Evolutionary conservation across 23 tunicate genomes (phyloP).

Genomic region (Trididemnum nubilum): DNA sequence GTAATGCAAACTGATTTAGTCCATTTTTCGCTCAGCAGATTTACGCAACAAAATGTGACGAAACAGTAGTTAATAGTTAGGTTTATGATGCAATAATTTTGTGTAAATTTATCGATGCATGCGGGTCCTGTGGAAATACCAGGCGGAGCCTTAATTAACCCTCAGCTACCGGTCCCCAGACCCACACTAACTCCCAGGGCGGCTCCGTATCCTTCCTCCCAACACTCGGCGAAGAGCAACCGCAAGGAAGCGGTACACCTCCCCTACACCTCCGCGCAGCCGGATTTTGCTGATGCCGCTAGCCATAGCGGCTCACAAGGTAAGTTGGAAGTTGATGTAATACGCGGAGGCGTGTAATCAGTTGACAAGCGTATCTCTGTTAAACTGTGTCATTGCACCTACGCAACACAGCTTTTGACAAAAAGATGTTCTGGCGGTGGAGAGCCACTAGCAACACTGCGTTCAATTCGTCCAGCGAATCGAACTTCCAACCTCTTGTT

Average conservation of each 20-base stretch:
- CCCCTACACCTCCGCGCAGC: constrained; percentile 37
- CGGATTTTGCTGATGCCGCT: constrained; percentile 36
- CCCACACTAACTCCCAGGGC: background rate
- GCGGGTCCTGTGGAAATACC: constrained; percentile 35
- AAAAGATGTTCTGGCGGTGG: background rate
- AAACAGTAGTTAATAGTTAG: no score
- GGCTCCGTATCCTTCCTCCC: constrained; percentile 29
- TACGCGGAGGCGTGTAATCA: no score
- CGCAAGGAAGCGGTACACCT: constrained; percentile 38
- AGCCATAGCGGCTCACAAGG: constrained; percentile 21
- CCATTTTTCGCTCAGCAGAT: no score
- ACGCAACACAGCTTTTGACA: background rate
- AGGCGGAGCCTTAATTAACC: background rate
- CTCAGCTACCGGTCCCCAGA: background rate
- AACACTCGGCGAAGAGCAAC: background rate
- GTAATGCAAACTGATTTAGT: no score
- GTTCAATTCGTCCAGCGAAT: background rate
- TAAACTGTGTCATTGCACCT: background rate
- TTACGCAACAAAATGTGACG: no score
- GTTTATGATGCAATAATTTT: no score
- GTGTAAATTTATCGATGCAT: constrained; percentile 18
- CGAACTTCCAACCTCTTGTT: no score
- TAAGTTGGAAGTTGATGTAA: background rate
- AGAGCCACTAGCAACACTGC: background rate
- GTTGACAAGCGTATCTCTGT: no score